Evolutionary conservation across 2,888 invertebrate genomes (phyloP).

Genomic region (Lasioglossum pauxillum): DNA sequence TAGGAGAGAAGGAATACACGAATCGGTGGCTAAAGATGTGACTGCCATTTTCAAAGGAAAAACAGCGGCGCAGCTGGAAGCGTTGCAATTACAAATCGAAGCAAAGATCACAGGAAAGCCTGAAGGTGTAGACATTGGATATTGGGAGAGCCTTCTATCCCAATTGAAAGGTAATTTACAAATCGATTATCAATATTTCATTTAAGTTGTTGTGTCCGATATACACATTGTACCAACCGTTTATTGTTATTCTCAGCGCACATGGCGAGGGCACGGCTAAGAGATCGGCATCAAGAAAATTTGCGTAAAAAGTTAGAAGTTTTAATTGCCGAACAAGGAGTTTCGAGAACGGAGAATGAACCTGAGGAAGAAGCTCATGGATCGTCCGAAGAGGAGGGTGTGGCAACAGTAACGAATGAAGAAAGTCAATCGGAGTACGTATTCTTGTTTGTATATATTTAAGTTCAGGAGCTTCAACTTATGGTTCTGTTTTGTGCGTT

Average conservation of each 20-base stretch:
- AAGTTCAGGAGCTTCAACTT: background rate
- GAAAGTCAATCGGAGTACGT: slow-evolving; percentile 80
- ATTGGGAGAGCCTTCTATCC: slow-evolving; percentile 98
- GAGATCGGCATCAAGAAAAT: slow-evolving; percentile 96
- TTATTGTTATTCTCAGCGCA: slow-evolving; percentile 87
- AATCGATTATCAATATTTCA: background rate
- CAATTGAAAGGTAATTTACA: slow-evolving; percentile 90
- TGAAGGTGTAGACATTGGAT: slow-evolving; percentile 97
- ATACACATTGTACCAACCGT: slow-evolving; percentile 3
- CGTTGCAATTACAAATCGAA: slow-evolving; percentile 94
- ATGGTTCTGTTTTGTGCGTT: slow-evolving; percentile 21
- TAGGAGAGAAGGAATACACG: slow-evolving; percentile 93
- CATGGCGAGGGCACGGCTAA: slow-evolving; percentile 95
- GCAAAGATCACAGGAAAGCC: slow-evolving; percentile 92
- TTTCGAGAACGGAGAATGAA: slow-evolving; percentile 83
- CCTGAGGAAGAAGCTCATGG: slow-evolving; percentile 60
- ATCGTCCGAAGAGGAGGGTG: slow-evolving; percentile 7
- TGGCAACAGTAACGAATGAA: slow-evolving; percentile 78
- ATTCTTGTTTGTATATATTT: background rate
- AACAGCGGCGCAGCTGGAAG: slow-evolving; percentile 93
- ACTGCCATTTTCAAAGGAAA: slow-evolving; percentile 96
- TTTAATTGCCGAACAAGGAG: slow-evolving; percentile 94
- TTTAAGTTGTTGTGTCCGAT: background rate
- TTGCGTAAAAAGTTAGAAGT: slow-evolving; percentile 94
- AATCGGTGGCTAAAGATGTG: slow-evolving; percentile 96